Conservation (phyloP, 2,113 vertebrate species). For the Cynoglossus semilaevis region DNA sequence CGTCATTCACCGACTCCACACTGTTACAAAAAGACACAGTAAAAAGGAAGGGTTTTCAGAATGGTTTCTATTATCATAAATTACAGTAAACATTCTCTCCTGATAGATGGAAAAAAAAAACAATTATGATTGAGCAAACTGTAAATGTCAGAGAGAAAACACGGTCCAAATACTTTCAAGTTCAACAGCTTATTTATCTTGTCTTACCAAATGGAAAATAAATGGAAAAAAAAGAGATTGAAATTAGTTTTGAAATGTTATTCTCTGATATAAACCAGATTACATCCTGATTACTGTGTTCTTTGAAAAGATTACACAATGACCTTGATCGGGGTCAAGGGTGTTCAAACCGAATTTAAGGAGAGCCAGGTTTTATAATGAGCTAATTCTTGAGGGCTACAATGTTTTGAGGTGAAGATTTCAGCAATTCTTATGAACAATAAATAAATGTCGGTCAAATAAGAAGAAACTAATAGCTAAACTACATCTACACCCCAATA, state of each 20-base stretch:
- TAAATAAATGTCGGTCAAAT: too few species aligned
- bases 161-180: slow-evolving; percentile 37
- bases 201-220: slow-evolving; percentile 46
- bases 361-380: too few species aligned
- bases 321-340: slow-evolving; percentile 15
- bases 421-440: too few species aligned
- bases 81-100: slow-evolving; percentile 30
- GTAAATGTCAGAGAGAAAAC: slow-evolving; percentile 40
- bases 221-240: slow-evolving; percentile 35
- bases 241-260: slow-evolving; percentile 33
- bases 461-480: too few species aligned
- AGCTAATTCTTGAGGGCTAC: not conserved
- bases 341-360: too few species aligned
- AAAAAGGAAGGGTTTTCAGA: slow-evolving; percentile 32
- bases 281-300: slow-evolving; percentile 17
- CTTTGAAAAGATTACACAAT: slow-evolving; percentile 28
- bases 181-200: slow-evolving; percentile 41
- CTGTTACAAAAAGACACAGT: slow-evolving; percentile 65
- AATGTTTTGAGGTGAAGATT: not conserved
- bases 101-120: slow-evolving; percentile 25
- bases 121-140: slow-evolving; percentile 32
- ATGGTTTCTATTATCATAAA: slow-evolving; percentile 37
- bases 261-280: slow-evolving; percentile 40
- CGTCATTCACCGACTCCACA: slow-evolving; percentile 95
- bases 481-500: too few species aligned